Percentiles rank a stretch among this genome's conserved stretches.
Evolutionary conservation across 2,113 vertebrate genomes (phyloP).

Genomic region (Atlantisia rogersi): DNA sequence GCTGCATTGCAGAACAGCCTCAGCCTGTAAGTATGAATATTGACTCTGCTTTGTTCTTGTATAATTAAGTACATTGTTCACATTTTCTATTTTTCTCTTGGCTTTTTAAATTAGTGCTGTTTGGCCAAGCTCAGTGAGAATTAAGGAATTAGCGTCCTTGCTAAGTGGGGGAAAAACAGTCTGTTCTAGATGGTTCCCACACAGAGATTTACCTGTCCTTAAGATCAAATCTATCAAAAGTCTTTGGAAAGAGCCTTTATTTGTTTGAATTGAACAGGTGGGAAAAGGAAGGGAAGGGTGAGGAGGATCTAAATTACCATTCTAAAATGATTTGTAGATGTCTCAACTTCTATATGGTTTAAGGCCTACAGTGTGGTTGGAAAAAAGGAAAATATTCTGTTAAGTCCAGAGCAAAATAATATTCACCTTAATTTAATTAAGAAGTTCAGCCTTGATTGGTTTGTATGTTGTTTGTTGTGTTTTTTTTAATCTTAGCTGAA

Average conservation of each 20-base stretch:
- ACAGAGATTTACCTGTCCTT: neutral
- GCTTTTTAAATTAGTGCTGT: neutral
- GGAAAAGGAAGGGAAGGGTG: neutral
- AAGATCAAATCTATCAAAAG: neutral
- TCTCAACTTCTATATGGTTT: neutral
- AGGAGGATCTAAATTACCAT: neutral
- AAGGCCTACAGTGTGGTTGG: neutral
- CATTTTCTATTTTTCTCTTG: neutral
- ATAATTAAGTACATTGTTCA: neutral
- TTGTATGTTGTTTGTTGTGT: neutral
- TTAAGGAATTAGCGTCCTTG: neutral
- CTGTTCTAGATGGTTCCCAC: neutral
- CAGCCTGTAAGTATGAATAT: conserved; percentile 85
- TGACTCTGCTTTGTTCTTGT: neutral
- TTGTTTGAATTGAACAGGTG: neutral
- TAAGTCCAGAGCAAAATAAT: neutral
- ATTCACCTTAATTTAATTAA: neutral
- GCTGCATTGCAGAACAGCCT: conserved; percentile 91
- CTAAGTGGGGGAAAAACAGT: neutral
- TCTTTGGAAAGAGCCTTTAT: neutral
- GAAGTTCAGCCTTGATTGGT: neutral
- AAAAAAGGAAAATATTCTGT: neutral
- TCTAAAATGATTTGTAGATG: neutral
- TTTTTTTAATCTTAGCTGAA: neutral
- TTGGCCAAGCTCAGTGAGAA: neutral